A percentile compares a stretch with the other conserved stretches of the same genome.
These are phyloP conservation scores for Cantharis rufa DNA, from an alignment of 2,888 invertebrate genomes.

Conservation along the genomic window DNA sequence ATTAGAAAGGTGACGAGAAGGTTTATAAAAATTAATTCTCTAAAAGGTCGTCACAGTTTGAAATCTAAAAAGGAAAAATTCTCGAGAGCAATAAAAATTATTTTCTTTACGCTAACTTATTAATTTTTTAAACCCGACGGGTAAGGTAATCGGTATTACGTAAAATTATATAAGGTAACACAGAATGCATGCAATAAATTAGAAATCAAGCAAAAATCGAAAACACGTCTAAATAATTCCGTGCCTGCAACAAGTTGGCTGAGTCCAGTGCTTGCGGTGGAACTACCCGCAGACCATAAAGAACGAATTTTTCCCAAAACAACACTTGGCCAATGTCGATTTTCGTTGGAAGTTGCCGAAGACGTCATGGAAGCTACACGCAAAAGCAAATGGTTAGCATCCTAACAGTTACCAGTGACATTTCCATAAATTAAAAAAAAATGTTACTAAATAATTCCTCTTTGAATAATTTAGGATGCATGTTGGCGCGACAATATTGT, in stretches of 20 bases:
- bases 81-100: not conserved
- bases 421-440: not conserved
- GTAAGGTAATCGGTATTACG: not conserved
- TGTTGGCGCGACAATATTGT: conserved; percentile 14
- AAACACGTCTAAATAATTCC: conserved; percentile 41
- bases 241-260: conserved; percentile 83
- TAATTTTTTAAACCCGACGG: not conserved
- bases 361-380: conserved; percentile 45
- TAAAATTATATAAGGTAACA: not conserved
- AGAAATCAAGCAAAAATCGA: conserved; percentile 24
- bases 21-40: not conserved
- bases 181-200: conserved; percentile 17
- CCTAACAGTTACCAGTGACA: not conserved
- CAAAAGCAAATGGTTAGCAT: not conserved
- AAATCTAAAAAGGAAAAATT: not conserved
- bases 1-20: not conserved
- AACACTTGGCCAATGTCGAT: conserved; percentile 72
- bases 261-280: conserved; percentile 74
- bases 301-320: conserved; percentile 89
- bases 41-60: not conserved
- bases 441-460: not conserved
- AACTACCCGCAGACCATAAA: conserved; percentile 79
- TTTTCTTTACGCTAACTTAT: not conserved
- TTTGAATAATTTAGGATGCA: not conserved
- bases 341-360: conserved; percentile 57